Conservation (phyloP, 2,888 invertebrate genomes). For the Heliconius sara region DNA sequence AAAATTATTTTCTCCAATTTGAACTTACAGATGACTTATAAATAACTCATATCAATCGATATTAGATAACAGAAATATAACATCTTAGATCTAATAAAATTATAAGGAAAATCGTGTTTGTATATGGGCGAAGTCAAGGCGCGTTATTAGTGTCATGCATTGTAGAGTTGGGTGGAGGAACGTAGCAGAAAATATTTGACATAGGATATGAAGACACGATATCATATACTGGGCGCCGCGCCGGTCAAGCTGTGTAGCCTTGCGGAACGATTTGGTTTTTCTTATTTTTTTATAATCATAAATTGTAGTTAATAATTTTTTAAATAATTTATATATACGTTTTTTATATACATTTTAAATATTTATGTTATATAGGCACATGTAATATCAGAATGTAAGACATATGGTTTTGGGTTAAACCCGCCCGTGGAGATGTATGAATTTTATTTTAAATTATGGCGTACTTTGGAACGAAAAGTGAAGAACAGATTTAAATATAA, state of each 20-base stretch:
- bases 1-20: background rate
- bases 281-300: constrained; percentile 1
- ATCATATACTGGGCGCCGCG: constrained; percentile 26
- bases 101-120: background rate
- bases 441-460: background rate
- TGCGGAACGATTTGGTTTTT: constrained; percentile 11
- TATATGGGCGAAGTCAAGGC: background rate
- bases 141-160: background rate
- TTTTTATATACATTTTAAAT: background rate
- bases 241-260: constrained; percentile 30
- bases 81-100: too few relatives aligned
- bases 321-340: background rate
- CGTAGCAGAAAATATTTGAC: constrained; percentile 28
- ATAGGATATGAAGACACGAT: constrained; percentile 26
- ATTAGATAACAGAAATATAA: too few relatives aligned
- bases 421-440: background rate
- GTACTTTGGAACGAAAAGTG: background rate
- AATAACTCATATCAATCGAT: too few relatives aligned
- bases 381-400: background rate
- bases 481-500: background rate
- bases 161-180: constrained; percentile 15
- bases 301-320: background rate
- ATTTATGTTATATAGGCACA: background rate
- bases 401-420: too few relatives aligned
- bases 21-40: too few relatives aligned